Conservation (phyloP, 1,140 invertebrate genomes). For the roundworm (Caenorhabditis elegans) region WBcel235 BX284605.5:7088001-7088500, state of each 20-base stretch:
- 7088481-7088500: slow-evolving; percentile 28
- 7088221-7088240: slow-evolving; percentile 35
- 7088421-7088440: background rate
- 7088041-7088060: too few species aligned
- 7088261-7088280: background rate
- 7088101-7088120: too few species aligned
- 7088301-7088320: slow-evolving; percentile 34
- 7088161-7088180: too few species aligned
- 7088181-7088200: background rate
- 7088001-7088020: too few species aligned
- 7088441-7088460: background rate
- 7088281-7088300: background rate
- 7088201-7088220: slow-evolving; percentile 28
- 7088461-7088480: slow-evolving; percentile 27
- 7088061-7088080: too few species aligned
- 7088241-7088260: slow-evolving; percentile 31
- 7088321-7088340: slow-evolving; percentile 20
- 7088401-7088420: background rate
- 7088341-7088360: slow-evolving; percentile 26
- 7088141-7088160: too few species aligned
- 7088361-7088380: background rate
- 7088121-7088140: too few species aligned
- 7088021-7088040: too few species aligned
- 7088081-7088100: too few species aligned
- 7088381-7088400: background rate